These are phyloP conservation scores for Chamaea fasciata DNA, from an alignment of 2,113 vertebrate species.

Conservation along the genomic window DNA sequence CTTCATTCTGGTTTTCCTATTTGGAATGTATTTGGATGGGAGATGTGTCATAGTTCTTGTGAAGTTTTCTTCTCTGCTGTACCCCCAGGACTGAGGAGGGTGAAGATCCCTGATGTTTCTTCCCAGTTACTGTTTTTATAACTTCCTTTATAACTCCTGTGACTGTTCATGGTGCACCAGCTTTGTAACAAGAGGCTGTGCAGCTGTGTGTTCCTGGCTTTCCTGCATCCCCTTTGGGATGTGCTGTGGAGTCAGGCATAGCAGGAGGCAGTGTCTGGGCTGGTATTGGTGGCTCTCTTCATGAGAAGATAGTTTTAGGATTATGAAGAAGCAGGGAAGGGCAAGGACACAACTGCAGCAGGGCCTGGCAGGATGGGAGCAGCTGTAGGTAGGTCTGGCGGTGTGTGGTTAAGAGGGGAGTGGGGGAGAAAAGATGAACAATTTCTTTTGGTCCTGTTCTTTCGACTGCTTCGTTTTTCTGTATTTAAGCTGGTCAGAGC, in stretches of 20 bases:
- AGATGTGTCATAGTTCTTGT: background rate
- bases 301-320: background rate
- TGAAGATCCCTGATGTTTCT: background rate
- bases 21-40: background rate
- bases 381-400: background rate
- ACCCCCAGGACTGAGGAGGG: background rate
- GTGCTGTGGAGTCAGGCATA: background rate
- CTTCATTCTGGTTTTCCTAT: background rate
- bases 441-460: background rate
- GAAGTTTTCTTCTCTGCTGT: background rate
- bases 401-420: background rate
- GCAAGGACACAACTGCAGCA: background rate
- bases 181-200: background rate
- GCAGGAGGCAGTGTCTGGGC: background rate
- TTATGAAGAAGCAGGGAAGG: background rate
- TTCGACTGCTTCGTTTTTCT: background rate
- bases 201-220: background rate
- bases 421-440: background rate
- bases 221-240: background rate
- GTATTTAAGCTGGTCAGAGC: background rate
- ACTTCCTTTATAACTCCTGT: background rate
- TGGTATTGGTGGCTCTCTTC: background rate
- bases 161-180: background rate
- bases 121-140: background rate
- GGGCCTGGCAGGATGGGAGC: background rate